Evolutionary conservation across 2,797 vertebrate species (phyloP), one percentile per base, ranked within the genome.

Genomic region (Sebastes umbrosus): DNA sequence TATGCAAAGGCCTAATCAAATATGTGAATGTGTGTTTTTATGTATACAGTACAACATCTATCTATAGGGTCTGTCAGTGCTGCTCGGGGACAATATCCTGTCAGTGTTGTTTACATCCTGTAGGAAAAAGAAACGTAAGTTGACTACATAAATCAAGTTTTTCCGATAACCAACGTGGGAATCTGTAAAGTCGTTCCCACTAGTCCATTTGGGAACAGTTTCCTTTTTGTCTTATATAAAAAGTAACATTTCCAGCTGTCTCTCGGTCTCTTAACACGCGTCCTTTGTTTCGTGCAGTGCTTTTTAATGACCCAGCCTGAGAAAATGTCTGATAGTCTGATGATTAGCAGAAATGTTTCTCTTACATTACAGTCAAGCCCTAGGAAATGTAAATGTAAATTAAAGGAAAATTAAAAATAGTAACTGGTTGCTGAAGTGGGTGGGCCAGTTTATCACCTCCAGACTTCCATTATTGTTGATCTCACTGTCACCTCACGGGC

Each of bases 31-130:
- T 77, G 54, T 73, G 18, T 55, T 55, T 55, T 1, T 52, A 12
- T 52, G 3, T 55, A 12, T 82, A n/a, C n/a, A 75, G 46, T 43
- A 27, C n/a, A 43, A 43, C 65, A 77, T 72, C 9, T 73, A 14
- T 63, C 52, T 64, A 22, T 57, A 36, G 69, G 36, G 69, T 82
- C 60, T 54, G 54, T 72, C 69, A n/a, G 73, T 27, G 67, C 82
- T 69, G 62, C 55, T 68, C 46, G 52, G 80, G 83, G 87, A 90
- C 80, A 89, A 79, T 84, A 89, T 92, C 89, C 88, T 88, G 83
- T 84, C 75, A 59, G 27, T 78, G 77, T 73, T 91, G 88, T 90
- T 93, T 82, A 91, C 87, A 90, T 94, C 91, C 92, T 93, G 86
- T 74, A 22, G 55, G 80, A 85, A 60, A 87, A 87, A 50, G n/a